Evolutionary conservation across 2,113 vertebrate species (phyloP).

Genomic region (Speoplatyrhinus poulsoni): DNA sequence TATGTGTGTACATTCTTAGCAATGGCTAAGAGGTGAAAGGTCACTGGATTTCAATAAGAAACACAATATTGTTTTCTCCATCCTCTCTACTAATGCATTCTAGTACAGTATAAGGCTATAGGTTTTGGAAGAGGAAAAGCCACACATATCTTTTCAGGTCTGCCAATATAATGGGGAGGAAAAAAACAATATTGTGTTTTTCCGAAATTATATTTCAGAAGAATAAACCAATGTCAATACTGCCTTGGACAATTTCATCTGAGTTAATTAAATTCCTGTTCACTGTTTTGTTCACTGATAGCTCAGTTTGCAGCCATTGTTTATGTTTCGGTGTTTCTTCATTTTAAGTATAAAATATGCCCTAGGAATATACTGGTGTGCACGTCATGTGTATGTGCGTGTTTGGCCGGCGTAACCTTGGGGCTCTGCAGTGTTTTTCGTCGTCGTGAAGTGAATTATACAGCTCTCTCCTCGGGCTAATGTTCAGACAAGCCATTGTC

Average conservation of each 20-base stretch:
- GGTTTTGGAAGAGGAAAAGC: constrained; percentile 31
- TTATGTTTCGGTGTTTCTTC: constrained; percentile 4
- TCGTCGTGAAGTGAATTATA: constrained; percentile 54
- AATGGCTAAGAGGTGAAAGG: constrained; percentile 50
- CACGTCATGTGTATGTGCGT: background rate
- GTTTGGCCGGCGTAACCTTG: constrained; percentile 35
- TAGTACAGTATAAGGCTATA: constrained; percentile 27
- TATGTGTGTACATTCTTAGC: constrained; percentile 1
- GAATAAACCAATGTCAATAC: constrained; percentile 60
- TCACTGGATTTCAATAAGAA: constrained; percentile 50
- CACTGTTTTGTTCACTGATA: constrained; percentile 7
- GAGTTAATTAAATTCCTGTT: constrained; percentile 48
- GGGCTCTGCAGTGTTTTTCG: constrained; percentile 34
- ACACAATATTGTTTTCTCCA: constrained; percentile 51
- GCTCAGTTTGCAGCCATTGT: background rate
- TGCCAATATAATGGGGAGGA: constrained; percentile 43
- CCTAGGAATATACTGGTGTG: background rate
- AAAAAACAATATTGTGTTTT: constrained; percentile 59
- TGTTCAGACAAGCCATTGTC: constrained; percentile 51
- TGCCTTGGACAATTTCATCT: constrained; percentile 48
- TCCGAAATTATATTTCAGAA: constrained; percentile 37
- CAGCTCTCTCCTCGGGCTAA: constrained; percentile 50
- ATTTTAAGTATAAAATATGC: too few relatives aligned
- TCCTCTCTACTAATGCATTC: constrained; percentile 30
- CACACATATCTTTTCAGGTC: constrained; percentile 36